A percentile compares a stretch with the other conserved stretches of the same genome.
phyloP scores from a whole-genome alignment of 1,140 invertebrate species.

The Sinella curviseta region DNA sequence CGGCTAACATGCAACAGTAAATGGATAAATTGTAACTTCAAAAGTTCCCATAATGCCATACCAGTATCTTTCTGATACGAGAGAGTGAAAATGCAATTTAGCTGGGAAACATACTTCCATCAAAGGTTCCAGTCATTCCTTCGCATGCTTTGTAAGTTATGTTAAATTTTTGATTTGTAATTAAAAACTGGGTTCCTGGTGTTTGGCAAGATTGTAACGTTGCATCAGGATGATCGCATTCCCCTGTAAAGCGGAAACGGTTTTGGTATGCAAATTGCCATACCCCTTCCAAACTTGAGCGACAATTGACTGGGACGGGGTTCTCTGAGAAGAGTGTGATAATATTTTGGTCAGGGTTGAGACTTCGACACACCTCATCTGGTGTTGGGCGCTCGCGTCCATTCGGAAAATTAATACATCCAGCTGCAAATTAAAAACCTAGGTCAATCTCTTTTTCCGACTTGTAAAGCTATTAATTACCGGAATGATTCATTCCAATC shows the following conservation, averaged over 20 bases:
- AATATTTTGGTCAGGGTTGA: constrained; percentile 75
- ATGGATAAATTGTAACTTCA: background rate
- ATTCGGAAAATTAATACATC: constrained; percentile 69
- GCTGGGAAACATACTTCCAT: constrained; percentile 67
- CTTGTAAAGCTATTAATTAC: background rate
- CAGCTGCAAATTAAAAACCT: constrained; percentile 57
- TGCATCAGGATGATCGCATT: constrained; percentile 71
- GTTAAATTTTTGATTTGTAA: constrained; percentile 95
- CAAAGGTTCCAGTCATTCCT: constrained; percentile 80
- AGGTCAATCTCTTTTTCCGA: no score
- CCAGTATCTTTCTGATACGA: background rate
- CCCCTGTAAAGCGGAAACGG: constrained; percentile 81
- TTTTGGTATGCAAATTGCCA: constrained; percentile 92
- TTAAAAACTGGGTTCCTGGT: constrained; percentile 91
- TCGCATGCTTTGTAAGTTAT: constrained; percentile 88
- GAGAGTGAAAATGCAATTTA: no score
- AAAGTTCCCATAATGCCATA: constrained; percentile 20
- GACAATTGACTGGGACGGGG: constrained; percentile 85
- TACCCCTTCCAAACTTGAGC: constrained; percentile 88
- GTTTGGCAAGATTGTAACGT: constrained; percentile 92
- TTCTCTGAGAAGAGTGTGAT: constrained; percentile 87
- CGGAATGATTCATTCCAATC: background rate
- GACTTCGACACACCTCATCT: constrained; percentile 71
- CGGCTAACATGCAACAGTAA: constrained; percentile 61
- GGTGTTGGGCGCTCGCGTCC: constrained; percentile 67